phyloP scores from a whole-genome alignment of 2,797 vertebrate genomes.

The Oreochromis grahami region DNA sequence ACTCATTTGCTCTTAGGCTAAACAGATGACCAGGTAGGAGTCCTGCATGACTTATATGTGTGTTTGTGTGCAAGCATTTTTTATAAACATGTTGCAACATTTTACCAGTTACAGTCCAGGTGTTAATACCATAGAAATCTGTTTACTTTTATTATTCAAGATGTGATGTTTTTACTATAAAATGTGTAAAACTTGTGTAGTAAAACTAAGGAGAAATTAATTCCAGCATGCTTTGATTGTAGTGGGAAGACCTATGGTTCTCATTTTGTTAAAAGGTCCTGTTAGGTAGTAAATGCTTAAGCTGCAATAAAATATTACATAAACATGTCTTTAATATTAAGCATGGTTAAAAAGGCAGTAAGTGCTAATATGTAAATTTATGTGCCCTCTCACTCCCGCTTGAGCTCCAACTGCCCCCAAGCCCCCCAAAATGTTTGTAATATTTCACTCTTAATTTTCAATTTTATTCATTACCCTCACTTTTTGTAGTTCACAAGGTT shows the following conservation, averaged over 20 bases:
- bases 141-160: neutral
- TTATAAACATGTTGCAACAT: neutral
- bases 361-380: neutral
- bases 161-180: neutral
- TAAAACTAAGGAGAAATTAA: neutral
- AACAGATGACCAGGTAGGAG: slow-evolving; percentile 29
- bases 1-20: slow-evolving; percentile 41
- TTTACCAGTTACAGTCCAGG: neutral
- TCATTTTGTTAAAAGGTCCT: neutral
- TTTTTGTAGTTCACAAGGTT: slow-evolving; percentile 49
- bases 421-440: slow-evolving; percentile 64
- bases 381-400: neutral
- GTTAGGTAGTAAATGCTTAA: neutral
- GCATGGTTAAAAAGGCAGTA: neutral
- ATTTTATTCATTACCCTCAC: slow-evolving; percentile 1
- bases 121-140: neutral
- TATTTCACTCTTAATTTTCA: slow-evolving; percentile 2
- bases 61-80: neutral
- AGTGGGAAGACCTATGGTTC: neutral
- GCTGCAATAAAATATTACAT: neutral
- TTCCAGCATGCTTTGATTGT: neutral
- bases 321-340: neutral
- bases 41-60: neutral
- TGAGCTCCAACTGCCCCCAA: slow-evolving; percentile 1
- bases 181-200: neutral